Base-by-base conservation (phyloP, 30 jellyfish, hydroid and myxozoan genomes). In the Chrysaora quinquecirrha region DNA sequence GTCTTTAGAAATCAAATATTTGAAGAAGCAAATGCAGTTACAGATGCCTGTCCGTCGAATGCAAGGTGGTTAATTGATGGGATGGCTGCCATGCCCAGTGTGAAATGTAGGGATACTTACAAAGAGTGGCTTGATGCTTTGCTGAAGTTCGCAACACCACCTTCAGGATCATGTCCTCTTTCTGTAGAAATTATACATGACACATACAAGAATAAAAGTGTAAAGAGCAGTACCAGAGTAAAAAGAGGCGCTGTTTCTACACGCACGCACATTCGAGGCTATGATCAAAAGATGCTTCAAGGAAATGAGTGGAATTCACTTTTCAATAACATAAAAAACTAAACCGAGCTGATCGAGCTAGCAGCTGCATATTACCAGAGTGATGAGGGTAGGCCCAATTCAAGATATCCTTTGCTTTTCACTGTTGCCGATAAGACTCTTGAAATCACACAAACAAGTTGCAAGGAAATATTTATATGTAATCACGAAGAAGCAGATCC, bases 221-320 rank as follows among this genome's bases (percentile, higher is more conserved):
- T n/a, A 25, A 25, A 66, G 25, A 66, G 62, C 64, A 22, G 78
- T 66, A 30, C 64, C 14, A 22, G 62, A 10, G 69, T 9, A 30
- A 22, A 10, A 22, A 66, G 78, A 22, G 62, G 22, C 9, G 61
- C 10, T 6, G 73, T 2, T 14, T 32, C 73, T 70, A 4, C 67
- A 10, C 66, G 48, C 34, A 32, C 11, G 16, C 82, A 64, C 76
- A 64, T 64, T 64, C 60, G 24, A 7, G 76, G 76, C 50, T 64
- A 27, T 64, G 67, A 35, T 34, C 82, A 30, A 32, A 72, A 72
- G 22, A 72, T 72, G 84, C 84, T 72, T 33, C 72, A 72, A 72
- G 84, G 84, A 22, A 72, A 33, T 72, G 72, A 34, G 28, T 72
- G 84, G 84, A 50, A 25, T 21, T 33, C 38, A 34, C 21, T 49